Percentiles rank a stretch among this genome's conserved stretches.
phyloP scores from a whole-genome alignment of 2,888 invertebrate genomes.

The Melipona bicolor region DNA sequence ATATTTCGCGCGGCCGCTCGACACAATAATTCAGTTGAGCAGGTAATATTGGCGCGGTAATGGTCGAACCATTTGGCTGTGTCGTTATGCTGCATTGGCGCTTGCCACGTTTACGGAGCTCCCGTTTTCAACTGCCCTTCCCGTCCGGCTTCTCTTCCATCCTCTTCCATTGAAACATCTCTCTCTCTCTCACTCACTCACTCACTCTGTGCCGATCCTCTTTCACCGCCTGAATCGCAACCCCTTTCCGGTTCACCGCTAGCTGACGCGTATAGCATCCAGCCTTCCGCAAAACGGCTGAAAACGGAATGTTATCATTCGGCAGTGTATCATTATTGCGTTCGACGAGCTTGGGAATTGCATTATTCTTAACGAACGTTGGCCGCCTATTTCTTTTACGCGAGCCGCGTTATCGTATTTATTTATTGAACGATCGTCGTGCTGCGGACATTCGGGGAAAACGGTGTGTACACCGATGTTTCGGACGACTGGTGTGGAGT shows the following conservation, averaged over 20 bases:
- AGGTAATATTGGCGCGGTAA: constrained; percentile 80
- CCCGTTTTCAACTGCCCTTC: constrained; percentile 72
- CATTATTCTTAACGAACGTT: constrained; percentile 74
- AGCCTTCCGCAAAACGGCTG: constrained; percentile 58
- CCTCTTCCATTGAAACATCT: constrained; percentile 32
- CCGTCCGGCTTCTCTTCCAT: constrained; percentile 53
- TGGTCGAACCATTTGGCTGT: constrained; percentile 78
- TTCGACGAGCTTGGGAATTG: constrained; percentile 69
- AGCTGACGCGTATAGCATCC: constrained; percentile 32
- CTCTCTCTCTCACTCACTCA: not conserved
- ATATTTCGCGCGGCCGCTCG: constrained; percentile 78
- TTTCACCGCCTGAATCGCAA: constrained; percentile 1
- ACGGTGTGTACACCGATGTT: not conserved
- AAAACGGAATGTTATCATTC: constrained; percentile 78
- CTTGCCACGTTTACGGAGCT: constrained; percentile 76
- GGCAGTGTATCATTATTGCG: constrained; percentile 76
- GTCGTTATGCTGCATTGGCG: constrained; percentile 79
- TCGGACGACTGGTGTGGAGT: not conserved
- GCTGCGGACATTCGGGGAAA: not conserved
- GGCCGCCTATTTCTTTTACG: constrained; percentile 53
- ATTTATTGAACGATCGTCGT: constrained; percentile 54
- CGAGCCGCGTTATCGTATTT: constrained; percentile 25
- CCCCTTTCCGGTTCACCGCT: constrained; percentile 32
- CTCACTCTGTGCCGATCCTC: not conserved
- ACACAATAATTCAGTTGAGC: constrained; percentile 80